Base-by-base conservation (phyloP, 2,888 invertebrate species). In the Athalia rosae region DNA sequence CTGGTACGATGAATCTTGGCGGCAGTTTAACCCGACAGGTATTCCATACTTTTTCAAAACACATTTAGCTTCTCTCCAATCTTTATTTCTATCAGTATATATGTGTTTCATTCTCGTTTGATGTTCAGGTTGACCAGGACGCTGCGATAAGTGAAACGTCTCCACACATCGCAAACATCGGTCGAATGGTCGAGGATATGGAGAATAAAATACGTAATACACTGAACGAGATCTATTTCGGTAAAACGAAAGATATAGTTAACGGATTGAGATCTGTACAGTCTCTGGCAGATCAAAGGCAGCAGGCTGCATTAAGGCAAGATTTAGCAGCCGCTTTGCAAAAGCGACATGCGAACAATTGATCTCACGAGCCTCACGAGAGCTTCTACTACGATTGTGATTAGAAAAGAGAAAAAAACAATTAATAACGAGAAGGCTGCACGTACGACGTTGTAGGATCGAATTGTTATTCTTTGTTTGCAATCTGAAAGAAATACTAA, bases 131-230 rank as follows among this genome's bases (percentile, higher is more conserved):
- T 47, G 99, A 99, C 89, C 96, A 95, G 88, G 99, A 99, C 90
- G 94, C 95, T 0, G 92, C 95, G 61, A 96, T 99, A 28, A 97
- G 95, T 86, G 99, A 99, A 83, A 95, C 97, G 45, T 97, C 96
- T 63, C 98, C 99, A 0, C 99, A 99, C 90, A 98, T 99, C 88
- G 98, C 97, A 76, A 99, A 99, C 91, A 99, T 99, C 86, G 99
- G 99, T 41, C 94, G 96, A 86, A 96, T 99, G 97, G 98, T 99
- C 0, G 99, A 99, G 91, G 99, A 99, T 86, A 99, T 99, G 98
- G 99, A 99, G 90, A 99, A 99, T 90, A 99, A 99, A 92, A 99
- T 99, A 88, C 94, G 99, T 84, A 97, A 97, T 90, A 99, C 98
- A 4, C 93, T 99, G 85, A 99, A 99, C 89, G 98, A 99, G 91